Conservation (phyloP, 2,113 vertebrate genomes). For the Oryctolagus cuniculus region mOryCun1.1 NC_091438.1:12216501-12217000, state of each 20-base stretch:
- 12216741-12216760: neutral
- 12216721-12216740: neutral
- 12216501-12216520: fast-evolving
- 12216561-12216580: fast-evolving
- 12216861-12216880: neutral
- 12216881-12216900: too few relatives aligned
- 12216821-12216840: neutral
- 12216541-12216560: fast-evolving
- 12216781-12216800: neutral
- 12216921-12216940: fast-evolving
- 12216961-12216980: too few relatives aligned
- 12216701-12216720: too few relatives aligned
- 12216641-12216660: neutral
- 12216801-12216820: neutral
- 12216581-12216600: neutral
- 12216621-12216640: fast-evolving
- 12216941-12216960: fast-evolving
- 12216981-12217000: neutral
- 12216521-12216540: fast-evolving
- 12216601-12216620: neutral
- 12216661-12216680: fast-evolving
- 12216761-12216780: neutral
- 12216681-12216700: neutral
- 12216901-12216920: too few relatives aligned
- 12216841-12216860: neutral